Percentiles rank a stretch among this genome's conserved stretches.
Conservation (phyloP, 2,888 invertebrate genomes). For the Trichopoda pennipes region DNA sequence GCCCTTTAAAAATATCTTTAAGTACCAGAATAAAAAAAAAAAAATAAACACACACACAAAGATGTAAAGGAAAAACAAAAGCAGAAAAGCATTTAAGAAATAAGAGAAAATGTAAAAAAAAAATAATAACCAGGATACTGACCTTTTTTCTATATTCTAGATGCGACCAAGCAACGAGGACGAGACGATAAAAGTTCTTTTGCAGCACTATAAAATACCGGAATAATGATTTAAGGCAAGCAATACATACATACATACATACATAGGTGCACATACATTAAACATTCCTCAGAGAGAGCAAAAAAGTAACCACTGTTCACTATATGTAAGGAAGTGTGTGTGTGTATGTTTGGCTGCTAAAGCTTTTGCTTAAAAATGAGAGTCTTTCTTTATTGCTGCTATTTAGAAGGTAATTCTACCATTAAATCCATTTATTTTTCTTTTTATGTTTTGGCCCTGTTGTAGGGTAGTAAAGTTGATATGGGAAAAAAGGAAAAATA, state of each 20-base stretch:
- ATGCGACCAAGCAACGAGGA: conserved; percentile 32
- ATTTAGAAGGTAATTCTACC: not conserved
- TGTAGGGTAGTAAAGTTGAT: not conserved
- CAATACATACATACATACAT: not conserved
- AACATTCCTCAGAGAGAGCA: not conserved
- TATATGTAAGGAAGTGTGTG: not conserved
- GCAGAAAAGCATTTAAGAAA: conserved; percentile 16
- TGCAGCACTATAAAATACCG: conserved; percentile 63
- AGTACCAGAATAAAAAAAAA: conserved; percentile 6
- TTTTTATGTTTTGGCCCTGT: not conserved
- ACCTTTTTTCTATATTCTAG: conserved; percentile 66
- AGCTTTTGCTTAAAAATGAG: conserved; percentile 33
- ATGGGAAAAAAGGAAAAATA: not conserved
- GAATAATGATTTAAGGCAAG: conserved; percentile 61
- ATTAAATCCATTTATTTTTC: conserved; percentile 2
- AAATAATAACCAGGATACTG: conserved; percentile 69
- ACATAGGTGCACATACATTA: not conserved
- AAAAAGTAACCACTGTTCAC: not conserved
- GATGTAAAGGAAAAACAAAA: conserved; percentile 21
- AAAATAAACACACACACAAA: no score
- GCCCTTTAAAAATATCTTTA: not conserved
- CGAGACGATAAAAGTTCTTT: conserved; percentile 21
- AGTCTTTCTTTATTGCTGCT: conserved; percentile 23
- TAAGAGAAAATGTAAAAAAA: conserved; percentile 43
- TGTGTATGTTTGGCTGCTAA: not conserved